Percentiles rank a stretch among this genome's conserved stretches.
These are phyloP conservation scores for Aleadryas rufinucha DNA, from an alignment of 2,113 vertebrate genomes.

Conservation along the genomic window DNA sequence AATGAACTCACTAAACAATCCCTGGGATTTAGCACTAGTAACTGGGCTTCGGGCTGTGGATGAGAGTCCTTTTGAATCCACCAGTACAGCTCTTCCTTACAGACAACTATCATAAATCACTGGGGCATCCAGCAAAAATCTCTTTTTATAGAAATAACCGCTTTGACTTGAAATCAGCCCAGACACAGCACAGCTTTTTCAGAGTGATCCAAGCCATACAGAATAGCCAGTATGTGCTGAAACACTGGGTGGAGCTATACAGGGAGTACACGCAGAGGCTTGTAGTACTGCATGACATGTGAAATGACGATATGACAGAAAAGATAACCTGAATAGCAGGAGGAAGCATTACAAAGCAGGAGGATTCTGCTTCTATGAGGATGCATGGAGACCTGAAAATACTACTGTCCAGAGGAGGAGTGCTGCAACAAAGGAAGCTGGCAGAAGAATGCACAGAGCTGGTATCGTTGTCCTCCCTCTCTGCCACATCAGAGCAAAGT, in stretches of 20 bases:
- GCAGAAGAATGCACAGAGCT: background rate
- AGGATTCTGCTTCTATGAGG: background rate
- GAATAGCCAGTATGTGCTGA: background rate
- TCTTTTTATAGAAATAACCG: background rate
- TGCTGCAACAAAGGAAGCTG: background rate
- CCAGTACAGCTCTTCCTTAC: background rate
- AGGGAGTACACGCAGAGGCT: background rate
- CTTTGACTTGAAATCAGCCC: background rate
- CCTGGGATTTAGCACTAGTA: background rate
- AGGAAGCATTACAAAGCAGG: background rate
- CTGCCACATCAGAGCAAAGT: background rate
- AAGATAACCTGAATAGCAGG: background rate
- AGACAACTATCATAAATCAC: background rate
- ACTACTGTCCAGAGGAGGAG: background rate
- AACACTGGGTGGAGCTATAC: background rate
- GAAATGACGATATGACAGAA: background rate
- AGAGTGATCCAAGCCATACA: background rate
- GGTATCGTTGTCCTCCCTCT: background rate
- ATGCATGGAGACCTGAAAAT: background rate
- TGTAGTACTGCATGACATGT: background rate
- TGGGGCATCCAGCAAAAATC: background rate
- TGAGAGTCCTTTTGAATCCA: background rate
- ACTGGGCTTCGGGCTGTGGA: background rate
- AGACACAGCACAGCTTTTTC: background rate
- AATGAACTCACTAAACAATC: background rate